Evolutionary conservation across 2,888 invertebrate genomes (phyloP), one percentile per base, ranked within the genome.

Genomic region (Quadroppia sp.): DNA sequence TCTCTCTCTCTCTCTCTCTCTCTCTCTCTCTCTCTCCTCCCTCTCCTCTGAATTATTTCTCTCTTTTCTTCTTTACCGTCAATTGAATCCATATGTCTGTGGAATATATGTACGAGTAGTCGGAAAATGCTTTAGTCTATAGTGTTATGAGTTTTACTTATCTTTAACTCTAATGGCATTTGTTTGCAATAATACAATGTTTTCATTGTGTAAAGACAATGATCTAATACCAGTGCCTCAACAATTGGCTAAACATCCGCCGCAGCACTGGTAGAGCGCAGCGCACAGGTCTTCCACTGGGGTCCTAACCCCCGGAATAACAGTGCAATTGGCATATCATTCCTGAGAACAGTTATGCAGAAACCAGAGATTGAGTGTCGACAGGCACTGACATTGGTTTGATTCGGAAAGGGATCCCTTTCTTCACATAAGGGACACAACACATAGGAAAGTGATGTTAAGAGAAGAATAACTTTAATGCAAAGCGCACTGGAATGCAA

Each of bases 121-220:
- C 20, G 64, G n/a, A 36, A 40, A n/a, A n/a, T n/a, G n/a, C n/a
- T n/a, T n/a, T n/a, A n/a, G n/a, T 56, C 20, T 20, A 50, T 20
- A 20, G 50, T 20, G n/a, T 20, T 23, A n/a, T 9, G 20, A 32
- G 61, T 61, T 61, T 6, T 59, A 59, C n/a, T 59, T 17, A n/a
- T 7, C 17, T 28, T 7, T 30, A 32, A 13, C 30, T 28, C 6
- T 28, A 4, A 28, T 56, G 59, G n/a, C 64, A 36, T 64, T 64
- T 36, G 64, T 64, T 64, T n/a, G 32, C 36, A 42, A 67, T 67
- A 67, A 67, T 53, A 53, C 67, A 67, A 67, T 67, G 67, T 67
- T 67, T 67, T 67, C 23, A 67, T 67, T 67, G 67, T 67, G 36
- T 67, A 23, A 20, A 67, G 40, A 61, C 61, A 61, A 61, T 61